Conservation (phyloP, 2,888 invertebrate species). For the Cephalotes varians region DNA sequence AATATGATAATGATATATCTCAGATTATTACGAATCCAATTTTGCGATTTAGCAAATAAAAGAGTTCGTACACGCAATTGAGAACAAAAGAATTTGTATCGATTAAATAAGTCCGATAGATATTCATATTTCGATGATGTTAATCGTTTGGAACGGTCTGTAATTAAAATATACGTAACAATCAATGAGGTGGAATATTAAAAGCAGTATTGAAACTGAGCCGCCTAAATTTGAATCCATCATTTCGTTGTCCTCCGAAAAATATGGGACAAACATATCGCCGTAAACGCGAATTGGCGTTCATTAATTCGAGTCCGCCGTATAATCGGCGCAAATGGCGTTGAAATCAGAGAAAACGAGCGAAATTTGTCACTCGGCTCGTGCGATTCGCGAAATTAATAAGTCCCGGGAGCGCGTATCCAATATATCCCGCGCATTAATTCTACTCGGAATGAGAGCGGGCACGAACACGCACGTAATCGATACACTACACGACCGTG, state of each 20-base stretch:
- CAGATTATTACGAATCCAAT: background rate
- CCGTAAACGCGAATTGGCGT: constrained; percentile 20
- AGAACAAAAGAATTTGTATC: background rate
- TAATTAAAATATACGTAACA: background rate
- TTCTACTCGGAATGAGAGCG: constrained; percentile 20
- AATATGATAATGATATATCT: background rate
- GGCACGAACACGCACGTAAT: constrained; percentile 3
- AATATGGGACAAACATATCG: background rate
- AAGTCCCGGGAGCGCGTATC: constrained; percentile 38
- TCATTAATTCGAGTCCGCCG: constrained; percentile 59
- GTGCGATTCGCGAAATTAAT: constrained; percentile 60
- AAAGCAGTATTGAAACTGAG: background rate
- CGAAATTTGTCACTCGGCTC: constrained; percentile 39
- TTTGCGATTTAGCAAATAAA: background rate
- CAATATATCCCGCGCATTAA: constrained; percentile 50
- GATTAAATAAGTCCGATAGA: background rate
- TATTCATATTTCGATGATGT: background rate
- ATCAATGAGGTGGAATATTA: background rate
- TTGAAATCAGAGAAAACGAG: constrained; percentile 53
- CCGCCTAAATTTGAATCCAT: background rate
- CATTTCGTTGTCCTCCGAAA: background rate
- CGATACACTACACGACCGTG: constrained; percentile 8
- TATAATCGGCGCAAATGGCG: constrained; percentile 59
- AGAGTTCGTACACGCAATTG: background rate
- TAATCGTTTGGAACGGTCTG: background rate